These are phyloP conservation scores for Argyresthia albistria DNA, from an alignment of 2,888 invertebrate genomes.

Conservation along the genomic window DNA sequence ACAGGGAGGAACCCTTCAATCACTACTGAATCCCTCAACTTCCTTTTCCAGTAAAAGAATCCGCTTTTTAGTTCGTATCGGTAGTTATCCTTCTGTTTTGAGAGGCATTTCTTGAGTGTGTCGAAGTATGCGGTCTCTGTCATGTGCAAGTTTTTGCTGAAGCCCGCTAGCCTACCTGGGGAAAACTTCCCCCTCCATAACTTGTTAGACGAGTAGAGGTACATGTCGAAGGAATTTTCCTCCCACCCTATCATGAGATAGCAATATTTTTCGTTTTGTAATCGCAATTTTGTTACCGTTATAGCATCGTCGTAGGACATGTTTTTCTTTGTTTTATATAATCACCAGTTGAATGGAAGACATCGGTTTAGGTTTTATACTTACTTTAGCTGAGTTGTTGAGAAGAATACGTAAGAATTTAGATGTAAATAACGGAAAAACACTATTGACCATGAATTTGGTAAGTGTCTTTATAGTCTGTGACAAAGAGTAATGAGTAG, in stretches of 20 bases:
- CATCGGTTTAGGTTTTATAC: no score
- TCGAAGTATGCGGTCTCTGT: slow-evolving; percentile 28
- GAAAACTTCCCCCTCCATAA: slow-evolving; percentile 48
- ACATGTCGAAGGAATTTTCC: slow-evolving; percentile 38
- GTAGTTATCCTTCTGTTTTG: slow-evolving; percentile 32
- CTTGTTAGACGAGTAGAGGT: slow-evolving; percentile 29
- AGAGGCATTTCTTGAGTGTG: slow-evolving; percentile 29
- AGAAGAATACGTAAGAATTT: no score
- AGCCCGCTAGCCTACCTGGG: slow-evolving; percentile 32
- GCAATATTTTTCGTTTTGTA: slow-evolving; percentile 21
- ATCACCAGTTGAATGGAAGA: no score
- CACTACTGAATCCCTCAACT: slow-evolving; percentile 20
- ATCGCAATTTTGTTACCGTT: slow-evolving; percentile 35
- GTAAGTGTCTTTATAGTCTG: no score
- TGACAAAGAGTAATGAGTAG: no score
- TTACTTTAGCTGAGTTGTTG: no score
- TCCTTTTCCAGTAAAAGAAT: slow-evolving; percentile 52
- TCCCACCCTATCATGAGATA: slow-evolving; percentile 45
- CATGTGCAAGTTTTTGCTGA: slow-evolving; percentile 40
- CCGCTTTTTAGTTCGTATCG: slow-evolving; percentile 41
- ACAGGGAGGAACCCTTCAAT: slow-evolving; percentile 51
- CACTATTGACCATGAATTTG: no score
- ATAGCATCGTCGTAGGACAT: slow-evolving; percentile 42
- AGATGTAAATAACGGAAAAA: no score
- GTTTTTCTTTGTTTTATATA: slow-evolving; percentile 3